Conservation (phyloP, 92 coral and sea anemone genomes). For the Porites cylindrica region DNA sequence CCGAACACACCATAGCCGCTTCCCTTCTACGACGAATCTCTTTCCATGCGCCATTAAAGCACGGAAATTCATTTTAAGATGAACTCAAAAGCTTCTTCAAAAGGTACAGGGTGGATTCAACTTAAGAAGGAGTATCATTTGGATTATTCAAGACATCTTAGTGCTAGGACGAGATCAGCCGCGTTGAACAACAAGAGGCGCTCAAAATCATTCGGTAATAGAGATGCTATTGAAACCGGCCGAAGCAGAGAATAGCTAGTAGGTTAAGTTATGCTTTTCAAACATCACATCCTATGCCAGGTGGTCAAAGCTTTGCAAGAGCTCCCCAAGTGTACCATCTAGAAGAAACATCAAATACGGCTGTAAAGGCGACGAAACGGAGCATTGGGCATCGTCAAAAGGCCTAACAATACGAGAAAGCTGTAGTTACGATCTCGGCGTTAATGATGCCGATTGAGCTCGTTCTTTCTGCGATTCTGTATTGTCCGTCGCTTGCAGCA, state of each 20-base stretch:
- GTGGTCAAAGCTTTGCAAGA: neutral
- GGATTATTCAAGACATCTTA: conserved; percentile 35
- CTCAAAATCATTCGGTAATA: conserved; percentile 14
- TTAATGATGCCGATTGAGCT: neutral
- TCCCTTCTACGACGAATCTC: no score
- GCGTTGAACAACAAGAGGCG: neutral
- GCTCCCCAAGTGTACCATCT: neutral
- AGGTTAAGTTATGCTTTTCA: neutral
- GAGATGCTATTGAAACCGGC: neutral
- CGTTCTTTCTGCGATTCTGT: conserved; percentile 32
- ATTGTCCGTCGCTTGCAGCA: conserved; percentile 26
- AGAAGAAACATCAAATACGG: conserved; percentile 25
- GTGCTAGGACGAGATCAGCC: neutral
- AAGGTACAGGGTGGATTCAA: neutral
- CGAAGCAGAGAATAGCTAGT: neutral
- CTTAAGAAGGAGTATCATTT: neutral
- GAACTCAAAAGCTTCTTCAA: no score
- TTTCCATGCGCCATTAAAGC: no score
- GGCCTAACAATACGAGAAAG: no score
- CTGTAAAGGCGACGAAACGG: neutral
- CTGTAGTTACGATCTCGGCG: no score
- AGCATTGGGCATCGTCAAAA: neutral
- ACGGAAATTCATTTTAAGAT: neutral
- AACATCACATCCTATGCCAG: neutral
- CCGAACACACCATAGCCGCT: no score